These are phyloP conservation scores for Megaceryle torquata DNA, from an alignment of 2,113 vertebrate genomes.

Conservation along the genomic window DNA sequence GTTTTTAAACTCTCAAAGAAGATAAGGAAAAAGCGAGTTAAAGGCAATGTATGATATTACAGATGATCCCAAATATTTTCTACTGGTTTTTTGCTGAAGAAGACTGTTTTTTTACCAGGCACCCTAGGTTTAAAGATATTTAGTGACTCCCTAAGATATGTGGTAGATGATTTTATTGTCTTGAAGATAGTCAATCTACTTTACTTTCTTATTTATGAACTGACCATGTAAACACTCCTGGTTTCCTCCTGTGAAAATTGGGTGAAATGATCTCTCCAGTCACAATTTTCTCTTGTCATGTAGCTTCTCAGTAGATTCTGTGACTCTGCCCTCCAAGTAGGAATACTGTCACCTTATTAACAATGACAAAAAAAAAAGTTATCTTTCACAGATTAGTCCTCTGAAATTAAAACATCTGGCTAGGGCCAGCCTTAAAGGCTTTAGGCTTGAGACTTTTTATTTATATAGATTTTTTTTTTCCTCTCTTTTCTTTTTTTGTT, in stretches of 20 bases:
- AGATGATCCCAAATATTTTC: neutral
- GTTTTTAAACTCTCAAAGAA: neutral
- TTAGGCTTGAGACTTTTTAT: no score
- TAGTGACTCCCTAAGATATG: neutral
- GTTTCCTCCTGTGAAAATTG: neutral
- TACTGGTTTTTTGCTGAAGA: neutral
- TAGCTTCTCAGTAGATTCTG: neutral
- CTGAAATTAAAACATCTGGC: neutral
- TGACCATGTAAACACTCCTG: neutral
- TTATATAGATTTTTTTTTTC: no score
- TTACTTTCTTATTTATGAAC: neutral
- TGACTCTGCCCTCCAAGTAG: neutral
- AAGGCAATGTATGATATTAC: neutral
- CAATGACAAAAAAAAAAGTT: neutral
- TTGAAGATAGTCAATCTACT: neutral
- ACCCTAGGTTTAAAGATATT: neutral
- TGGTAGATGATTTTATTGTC: neutral
- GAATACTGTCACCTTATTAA: neutral
- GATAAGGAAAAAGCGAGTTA: neutral
- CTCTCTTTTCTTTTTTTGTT: neutral
- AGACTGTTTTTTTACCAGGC: neutral
- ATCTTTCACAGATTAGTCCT: neutral
- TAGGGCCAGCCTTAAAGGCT: neutral
- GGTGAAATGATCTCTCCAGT: neutral
- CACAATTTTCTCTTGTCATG: neutral